Conservation (phyloP, 2,888 invertebrate species). For the Hydrotaea diabolus region DNA sequence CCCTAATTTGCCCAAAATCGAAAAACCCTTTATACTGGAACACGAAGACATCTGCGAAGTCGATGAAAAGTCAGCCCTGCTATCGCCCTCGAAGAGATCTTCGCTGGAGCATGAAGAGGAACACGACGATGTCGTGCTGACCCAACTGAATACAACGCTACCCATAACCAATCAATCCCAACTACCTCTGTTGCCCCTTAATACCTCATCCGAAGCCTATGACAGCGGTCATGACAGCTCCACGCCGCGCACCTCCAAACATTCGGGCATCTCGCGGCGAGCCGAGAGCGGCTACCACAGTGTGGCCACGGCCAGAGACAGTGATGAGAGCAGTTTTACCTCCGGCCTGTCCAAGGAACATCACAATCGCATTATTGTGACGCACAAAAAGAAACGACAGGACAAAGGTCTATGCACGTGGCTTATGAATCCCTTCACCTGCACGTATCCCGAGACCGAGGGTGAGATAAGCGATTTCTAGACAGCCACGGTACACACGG, state of each 20-base stretch:
- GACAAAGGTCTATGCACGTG: constrained; percentile 88
- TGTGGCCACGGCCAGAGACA: constrained; percentile 88
- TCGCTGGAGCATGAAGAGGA: constrained; percentile 73
- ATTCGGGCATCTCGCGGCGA: constrained; percentile 89
- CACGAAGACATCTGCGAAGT: constrained; percentile 78
- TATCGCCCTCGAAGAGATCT: constrained; percentile 75
- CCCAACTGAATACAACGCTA: constrained; percentile 71
- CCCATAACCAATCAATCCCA: constrained; percentile 78
- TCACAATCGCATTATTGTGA: constrained; percentile 77
- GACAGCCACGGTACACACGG: constrained; percentile 58
- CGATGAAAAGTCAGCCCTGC: constrained; percentile 77
- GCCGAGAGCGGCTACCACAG: constrained; percentile 96
- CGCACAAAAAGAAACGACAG: constrained; percentile 84
- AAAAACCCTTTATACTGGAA: constrained; percentile 76
- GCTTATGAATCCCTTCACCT: constrained; percentile 88
- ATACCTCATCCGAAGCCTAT: constrained; percentile 84
- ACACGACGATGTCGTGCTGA: constrained; percentile 69
- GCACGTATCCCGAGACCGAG: constrained; percentile 88
- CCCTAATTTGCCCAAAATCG: constrained; percentile 86
- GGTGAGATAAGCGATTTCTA: constrained; percentile 85
- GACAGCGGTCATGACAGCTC: constrained; percentile 93
- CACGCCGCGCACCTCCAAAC: constrained; percentile 90
- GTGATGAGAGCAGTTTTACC: constrained; percentile 92
- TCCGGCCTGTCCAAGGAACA: constrained; percentile 83
- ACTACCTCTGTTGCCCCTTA: constrained; percentile 79